Conservation (phyloP, 1,140 invertebrate species). For the Penaeus japonicus region DNA sequence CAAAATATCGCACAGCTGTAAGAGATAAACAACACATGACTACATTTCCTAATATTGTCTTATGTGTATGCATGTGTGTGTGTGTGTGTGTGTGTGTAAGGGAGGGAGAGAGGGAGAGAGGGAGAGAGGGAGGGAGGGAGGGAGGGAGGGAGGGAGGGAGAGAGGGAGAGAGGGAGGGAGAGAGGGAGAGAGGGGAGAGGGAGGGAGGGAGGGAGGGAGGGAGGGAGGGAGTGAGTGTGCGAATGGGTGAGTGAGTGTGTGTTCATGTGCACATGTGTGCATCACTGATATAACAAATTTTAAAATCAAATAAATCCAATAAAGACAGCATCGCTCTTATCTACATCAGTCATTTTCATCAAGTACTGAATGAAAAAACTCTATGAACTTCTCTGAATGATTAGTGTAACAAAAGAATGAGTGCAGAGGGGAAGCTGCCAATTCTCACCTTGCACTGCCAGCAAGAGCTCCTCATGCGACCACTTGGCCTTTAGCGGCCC, state of each 20-base stretch:
- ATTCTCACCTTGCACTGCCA: slow-evolving; percentile 82
- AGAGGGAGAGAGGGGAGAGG: neutral
- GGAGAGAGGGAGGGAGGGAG: neutral
- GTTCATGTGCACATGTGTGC: too few species aligned
- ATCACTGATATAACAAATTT: too few species aligned
- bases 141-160: neutral
- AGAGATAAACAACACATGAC: slow-evolving; percentile 36
- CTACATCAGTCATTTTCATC: too few species aligned
- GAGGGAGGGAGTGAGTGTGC: neutral
- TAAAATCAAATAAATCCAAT: too few species aligned
- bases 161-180: neutral
- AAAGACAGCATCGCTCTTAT: too few species aligned
- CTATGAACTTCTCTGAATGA: too few species aligned
- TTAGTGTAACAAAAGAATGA: neutral
- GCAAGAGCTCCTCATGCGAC: slow-evolving; percentile 89
- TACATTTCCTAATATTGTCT: neutral
- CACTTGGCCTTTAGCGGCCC: slow-evolving; percentile 84
- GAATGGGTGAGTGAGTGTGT: neutral
- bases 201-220: too few species aligned
- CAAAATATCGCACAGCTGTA: slow-evolving; percentile 84
- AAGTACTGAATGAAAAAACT: too few species aligned
- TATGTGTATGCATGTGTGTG: too few species aligned
- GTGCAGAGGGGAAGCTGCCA: too few species aligned
- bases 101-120: too few species aligned
- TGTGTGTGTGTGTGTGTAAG: too few species aligned